Base-by-base conservation (phyloP, 2,888 invertebrate species). In the Epistrophella euchroma region DNA sequence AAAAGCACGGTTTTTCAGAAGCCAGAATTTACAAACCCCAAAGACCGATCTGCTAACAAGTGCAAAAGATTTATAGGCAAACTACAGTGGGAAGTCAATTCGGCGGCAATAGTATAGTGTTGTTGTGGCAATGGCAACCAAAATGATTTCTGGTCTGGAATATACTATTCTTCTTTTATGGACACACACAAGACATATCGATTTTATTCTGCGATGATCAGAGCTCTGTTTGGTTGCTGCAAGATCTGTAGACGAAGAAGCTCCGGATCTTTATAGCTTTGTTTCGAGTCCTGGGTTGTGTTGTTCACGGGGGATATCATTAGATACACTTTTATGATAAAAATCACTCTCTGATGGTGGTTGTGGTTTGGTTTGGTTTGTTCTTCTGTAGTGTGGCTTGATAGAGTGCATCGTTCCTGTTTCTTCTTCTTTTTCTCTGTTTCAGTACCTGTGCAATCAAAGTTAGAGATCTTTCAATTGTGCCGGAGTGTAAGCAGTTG, bases 381-480 rank as follows among this genome's bases (percentile, higher is more conserved):
- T 7, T n/a, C 9, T 60, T 40, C 7, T 25, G 10, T 58, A 22
- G 40, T 28, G 43, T n/a, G 15, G 25, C 22, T 43, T 6, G 13
- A 45, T 32, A 19, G 40, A 81, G 73, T 70, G 52, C 60, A 68
- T 4, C 32, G 10, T 43, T 55, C 25, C 60, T n/a, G n/a, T n/a
- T 77, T 22, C 62, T 52, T 68, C 15, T 32, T 37, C 45, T n/a
- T n/a, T n/a, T n/a, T 76, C n/a, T 55, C 55, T 76, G 68, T 68
- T 56, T 56, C 25, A n/a, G 9, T n/a, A 4, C 25, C 13, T 25
- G 2, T 45, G 60, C 72, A 87, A 87, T 87, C 87, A 71, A 68
- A 79, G 78, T 72, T 52, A 75, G 72, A 83, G 87, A 87, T 87
- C 87, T 87, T 87, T 83, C 78, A 83, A 87, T 87, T 87, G 83